phyloP scores from a whole-genome alignment of 1,140 invertebrate genomes.

The Cotesia vestalis region DNA sequence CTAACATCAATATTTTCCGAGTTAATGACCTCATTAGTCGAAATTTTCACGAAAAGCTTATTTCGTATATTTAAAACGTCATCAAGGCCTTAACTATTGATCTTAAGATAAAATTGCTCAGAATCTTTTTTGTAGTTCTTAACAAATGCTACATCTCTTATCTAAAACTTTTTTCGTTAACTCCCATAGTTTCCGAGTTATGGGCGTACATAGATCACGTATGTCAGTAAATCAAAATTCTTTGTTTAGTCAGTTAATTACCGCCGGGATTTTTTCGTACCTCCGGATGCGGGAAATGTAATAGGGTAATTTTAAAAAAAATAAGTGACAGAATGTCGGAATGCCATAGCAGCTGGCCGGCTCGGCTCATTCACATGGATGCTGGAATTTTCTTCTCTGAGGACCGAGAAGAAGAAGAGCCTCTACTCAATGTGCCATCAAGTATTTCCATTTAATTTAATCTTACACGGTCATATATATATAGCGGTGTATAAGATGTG shows the following conservation, averaged over 20 bases:
- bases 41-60: too few species aligned
- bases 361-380: slow-evolving; percentile 63
- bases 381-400: slow-evolving; percentile 51
- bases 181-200: neutral
- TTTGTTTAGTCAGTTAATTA: too few species aligned
- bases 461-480: slow-evolving; percentile 7
- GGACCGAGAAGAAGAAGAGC: neutral
- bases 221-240: too few species aligned
- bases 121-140: neutral
- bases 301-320: slow-evolving; percentile 44
- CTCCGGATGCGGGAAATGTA: too few species aligned
- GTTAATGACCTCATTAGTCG: too few species aligned
- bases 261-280: too few species aligned
- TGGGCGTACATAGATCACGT: neutral
- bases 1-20: too few species aligned
- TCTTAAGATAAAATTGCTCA: too few species aligned
- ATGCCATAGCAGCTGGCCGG: slow-evolving; percentile 60
- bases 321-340: slow-evolving; percentile 57
- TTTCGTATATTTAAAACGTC: too few species aligned
- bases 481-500: slow-evolving; percentile 6
- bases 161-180: neutral
- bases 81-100: too few species aligned
- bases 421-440: slow-evolving; percentile 19
- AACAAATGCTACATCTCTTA: too few species aligned
- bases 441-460: slow-evolving; percentile 20